Percentiles rank a stretch among this genome's conserved stretches.
Conservation (phyloP, 2,797 vertebrate species). For the Cossypha heuglini region DNA sequence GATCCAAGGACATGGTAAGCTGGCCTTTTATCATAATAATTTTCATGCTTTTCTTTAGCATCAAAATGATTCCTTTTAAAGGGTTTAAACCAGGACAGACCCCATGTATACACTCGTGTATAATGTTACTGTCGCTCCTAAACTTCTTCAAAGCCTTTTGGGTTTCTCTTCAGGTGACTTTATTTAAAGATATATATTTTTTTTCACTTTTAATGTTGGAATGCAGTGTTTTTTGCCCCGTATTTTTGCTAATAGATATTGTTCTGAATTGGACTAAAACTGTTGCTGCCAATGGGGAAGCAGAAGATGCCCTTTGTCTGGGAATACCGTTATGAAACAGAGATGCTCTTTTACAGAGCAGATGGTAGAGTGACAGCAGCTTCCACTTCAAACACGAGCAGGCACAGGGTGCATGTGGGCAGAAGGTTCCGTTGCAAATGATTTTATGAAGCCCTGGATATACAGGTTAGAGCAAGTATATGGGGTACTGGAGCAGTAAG, state of each 20-base stretch:
- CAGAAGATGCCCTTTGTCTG: neutral
- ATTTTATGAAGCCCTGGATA: neutral
- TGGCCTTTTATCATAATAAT: neutral
- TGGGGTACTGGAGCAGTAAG: neutral
- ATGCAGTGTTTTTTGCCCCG: neutral
- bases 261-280: neutral
- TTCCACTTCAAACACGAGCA: constrained; percentile 26
- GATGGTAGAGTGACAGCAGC: constrained; percentile 39
- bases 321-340: neutral
- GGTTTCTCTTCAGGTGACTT: neutral
- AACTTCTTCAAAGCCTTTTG: neutral
- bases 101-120: accelerated
- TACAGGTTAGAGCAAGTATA: neutral
- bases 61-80: neutral
- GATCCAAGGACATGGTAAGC: neutral
- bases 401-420: neutral
- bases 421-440: neutral
- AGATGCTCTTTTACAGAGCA: constrained; percentile 34
- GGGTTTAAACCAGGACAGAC: neutral
- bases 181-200: neutral
- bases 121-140: neutral
- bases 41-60: neutral
- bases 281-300: neutral
- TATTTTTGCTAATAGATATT: neutral
- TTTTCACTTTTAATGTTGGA: neutral